A percentile compares a stretch with the other conserved stretches of the same genome.
These are phyloP conservation scores for Hirtodrosophila confusa DNA, from an alignment of 2,888 invertebrate genomes.

Conservation along the genomic window DNA sequence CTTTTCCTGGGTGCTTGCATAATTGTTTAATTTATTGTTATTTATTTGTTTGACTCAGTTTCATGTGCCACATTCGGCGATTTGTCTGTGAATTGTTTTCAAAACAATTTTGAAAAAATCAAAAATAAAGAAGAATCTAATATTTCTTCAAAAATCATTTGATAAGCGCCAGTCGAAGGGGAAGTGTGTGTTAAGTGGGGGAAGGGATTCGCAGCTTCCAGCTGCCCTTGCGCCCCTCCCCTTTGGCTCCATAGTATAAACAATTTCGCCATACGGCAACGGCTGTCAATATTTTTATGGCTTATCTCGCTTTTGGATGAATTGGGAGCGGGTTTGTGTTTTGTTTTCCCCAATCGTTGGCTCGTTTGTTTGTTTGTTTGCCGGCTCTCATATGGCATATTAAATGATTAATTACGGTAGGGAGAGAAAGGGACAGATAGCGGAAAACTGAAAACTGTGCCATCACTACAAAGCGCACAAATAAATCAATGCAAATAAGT, in stretches of 20 bases:
- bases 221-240: conserved; percentile 11
- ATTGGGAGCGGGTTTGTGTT: conserved; percentile 37
- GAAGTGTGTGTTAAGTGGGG: background rate
- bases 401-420: conserved; percentile 48
- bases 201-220: background rate
- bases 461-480: conserved; percentile 35
- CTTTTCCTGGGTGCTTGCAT: conserved; percentile 40
- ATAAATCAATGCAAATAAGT: conserved; percentile 62
- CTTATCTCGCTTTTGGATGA: conserved; percentile 58
- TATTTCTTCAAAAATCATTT: conserved; percentile 50
- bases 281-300: conserved; percentile 75
- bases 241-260: conserved; percentile 55
- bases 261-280: conserved; percentile 70
- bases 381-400: conserved; percentile 27
- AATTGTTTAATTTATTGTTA: conserved; percentile 78
- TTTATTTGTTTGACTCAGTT: conserved; percentile 69
- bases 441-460: conserved; percentile 35
- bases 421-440: background rate
- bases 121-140: conserved; percentile 9
- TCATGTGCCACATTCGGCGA: conserved; percentile 39
- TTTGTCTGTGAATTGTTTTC: conserved; percentile 70
- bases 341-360: conserved; percentile 17
- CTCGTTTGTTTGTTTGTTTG: conserved; percentile 32
- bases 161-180: conserved; percentile 47
- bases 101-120: conserved; percentile 48